Percentiles rank a stretch among this genome's conserved stretches.
phyloP scores from a whole-genome alignment of 2,888 invertebrate genomes.

The Crossocerus cetratus region DNA sequence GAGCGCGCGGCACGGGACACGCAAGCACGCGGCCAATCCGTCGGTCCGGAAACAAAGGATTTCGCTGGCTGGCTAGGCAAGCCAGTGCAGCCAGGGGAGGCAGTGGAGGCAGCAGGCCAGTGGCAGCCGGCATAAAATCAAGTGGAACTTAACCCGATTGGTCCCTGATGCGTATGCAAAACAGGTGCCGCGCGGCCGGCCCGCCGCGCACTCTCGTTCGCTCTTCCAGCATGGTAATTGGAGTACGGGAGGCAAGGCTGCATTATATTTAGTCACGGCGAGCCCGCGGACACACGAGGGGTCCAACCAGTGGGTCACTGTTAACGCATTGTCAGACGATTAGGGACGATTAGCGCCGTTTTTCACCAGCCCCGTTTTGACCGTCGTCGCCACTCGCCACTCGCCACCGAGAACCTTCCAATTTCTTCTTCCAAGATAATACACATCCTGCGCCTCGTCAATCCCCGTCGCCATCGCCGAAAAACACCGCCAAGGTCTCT shows the following conservation, averaged over 20 bases:
- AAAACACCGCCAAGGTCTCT: background rate
- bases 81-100: too few species aligned
- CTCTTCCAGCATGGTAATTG: slow-evolving; percentile 65
- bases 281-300: slow-evolving; percentile 62
- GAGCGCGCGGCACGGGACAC: slow-evolving; percentile 34
- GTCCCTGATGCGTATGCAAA: slow-evolving; percentile 73
- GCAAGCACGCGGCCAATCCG: slow-evolving; percentile 45
- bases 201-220: slow-evolving; percentile 30
- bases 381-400: slow-evolving; percentile 20
- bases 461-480: background rate
- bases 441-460: too few species aligned
- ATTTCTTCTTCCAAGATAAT: too few species aligned
- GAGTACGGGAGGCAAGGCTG: slow-evolving; percentile 73
- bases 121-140: slow-evolving; percentile 52
- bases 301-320: slow-evolving; percentile 72
- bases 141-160: slow-evolving; percentile 71
- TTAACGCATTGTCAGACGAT: slow-evolving; percentile 74
- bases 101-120: too few species aligned
- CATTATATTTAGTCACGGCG: slow-evolving; percentile 61
- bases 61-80: too few species aligned
- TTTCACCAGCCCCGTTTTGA: slow-evolving; percentile 53
- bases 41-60: too few species aligned
- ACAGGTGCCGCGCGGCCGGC: slow-evolving; percentile 61
- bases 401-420: slow-evolving; percentile 9
- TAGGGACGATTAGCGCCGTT: slow-evolving; percentile 67